Conservation (phyloP, 2,113 vertebrate species). For the Larimichthys crocea region DNA sequence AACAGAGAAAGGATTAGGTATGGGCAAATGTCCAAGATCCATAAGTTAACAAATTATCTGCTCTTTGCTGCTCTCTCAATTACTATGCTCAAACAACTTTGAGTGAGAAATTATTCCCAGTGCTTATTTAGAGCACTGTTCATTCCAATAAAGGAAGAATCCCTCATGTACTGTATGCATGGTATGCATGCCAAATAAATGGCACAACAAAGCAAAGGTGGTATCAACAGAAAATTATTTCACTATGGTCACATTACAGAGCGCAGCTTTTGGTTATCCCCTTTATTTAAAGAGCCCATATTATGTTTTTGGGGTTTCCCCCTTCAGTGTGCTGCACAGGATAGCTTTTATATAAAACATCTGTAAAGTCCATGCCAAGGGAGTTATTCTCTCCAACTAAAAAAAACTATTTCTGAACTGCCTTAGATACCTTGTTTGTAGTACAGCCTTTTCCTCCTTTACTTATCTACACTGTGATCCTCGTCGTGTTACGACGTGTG, state of each 20-base stretch:
- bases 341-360: too few species aligned
- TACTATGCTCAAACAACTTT: slow-evolving; percentile 19
- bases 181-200: slow-evolving; percentile 3
- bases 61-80: background rate
- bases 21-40: slow-evolving; percentile 25
- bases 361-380: too few species aligned
- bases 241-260: background rate
- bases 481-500: too few species aligned
- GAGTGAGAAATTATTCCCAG: slow-evolving; percentile 14
- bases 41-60: slow-evolving; percentile 18
- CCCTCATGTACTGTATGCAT: background rate
- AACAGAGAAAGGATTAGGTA: slow-evolving; percentile 1
- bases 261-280: background rate
- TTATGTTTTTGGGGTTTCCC: too few species aligned
- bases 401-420: too few species aligned
- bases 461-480: too few species aligned
- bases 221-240: background rate
- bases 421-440: too few species aligned
- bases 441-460: too few species aligned
- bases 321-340: too few species aligned
- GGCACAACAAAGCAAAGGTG: slow-evolving; percentile 3
- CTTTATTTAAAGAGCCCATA: background rate
- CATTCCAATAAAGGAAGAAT: background rate
- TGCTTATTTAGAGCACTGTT: slow-evolving; percentile 18
- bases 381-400: too few species aligned